Evolutionary conservation across 2,888 invertebrate genomes (phyloP).

Genomic region (Unio pictorum): DNA sequence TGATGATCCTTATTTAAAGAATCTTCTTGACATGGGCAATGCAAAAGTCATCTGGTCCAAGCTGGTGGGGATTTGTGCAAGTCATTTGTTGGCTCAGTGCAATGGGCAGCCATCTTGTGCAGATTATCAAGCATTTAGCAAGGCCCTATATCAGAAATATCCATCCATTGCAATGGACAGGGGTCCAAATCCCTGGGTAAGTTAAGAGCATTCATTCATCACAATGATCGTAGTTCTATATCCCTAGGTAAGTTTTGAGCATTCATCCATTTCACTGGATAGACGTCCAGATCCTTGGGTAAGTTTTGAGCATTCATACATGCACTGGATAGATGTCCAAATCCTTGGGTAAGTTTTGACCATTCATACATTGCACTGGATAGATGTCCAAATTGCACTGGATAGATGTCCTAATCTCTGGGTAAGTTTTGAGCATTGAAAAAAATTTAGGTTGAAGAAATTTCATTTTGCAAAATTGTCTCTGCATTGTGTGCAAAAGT

Average conservation of each 20-base stretch:
- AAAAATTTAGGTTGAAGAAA: no score
- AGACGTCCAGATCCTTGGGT: slow-evolving; percentile 28
- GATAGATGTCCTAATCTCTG: no score
- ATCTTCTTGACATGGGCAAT: no score
- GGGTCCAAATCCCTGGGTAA: slow-evolving; percentile 30
- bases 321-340: slow-evolving; percentile 18
- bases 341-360: slow-evolving; percentile 23
- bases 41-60: slow-evolving; percentile 12
- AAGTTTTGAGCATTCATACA: slow-evolving; percentile 7
- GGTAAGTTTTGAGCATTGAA: no score
- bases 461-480: no score
- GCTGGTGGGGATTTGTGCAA: slow-evolving; percentile 18
- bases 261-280: slow-evolving; percentile 17
- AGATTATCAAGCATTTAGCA: slow-evolving; percentile 19
- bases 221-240: slow-evolving; percentile 15
- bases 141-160: slow-evolving; percentile 17
- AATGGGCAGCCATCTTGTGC: slow-evolving; percentile 7
- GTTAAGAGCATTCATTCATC: neutral
- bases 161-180: slow-evolving; percentile 18
- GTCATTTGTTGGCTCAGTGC: slow-evolving; percentile 10
- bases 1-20: no score
- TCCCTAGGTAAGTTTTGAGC: slow-evolving; percentile 24
- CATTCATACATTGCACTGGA: slow-evolving; percentile 9
- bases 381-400: slow-evolving; percentile 21
- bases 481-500: no score